phyloP scores from a whole-genome alignment of 2,797 vertebrate species.

The Muscicapa comitata region DNA sequence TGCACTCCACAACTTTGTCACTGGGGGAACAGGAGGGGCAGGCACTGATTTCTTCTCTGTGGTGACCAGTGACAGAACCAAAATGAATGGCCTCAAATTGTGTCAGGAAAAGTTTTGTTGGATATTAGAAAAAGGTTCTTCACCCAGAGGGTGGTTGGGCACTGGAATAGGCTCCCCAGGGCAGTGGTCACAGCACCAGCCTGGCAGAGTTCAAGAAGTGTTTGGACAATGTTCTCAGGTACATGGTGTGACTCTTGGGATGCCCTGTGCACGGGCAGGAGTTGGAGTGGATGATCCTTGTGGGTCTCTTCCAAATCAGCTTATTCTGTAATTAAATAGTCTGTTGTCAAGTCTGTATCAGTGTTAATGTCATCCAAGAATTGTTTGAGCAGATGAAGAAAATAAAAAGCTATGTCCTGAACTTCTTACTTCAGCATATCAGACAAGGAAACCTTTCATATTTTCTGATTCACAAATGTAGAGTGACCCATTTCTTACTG shows the following conservation, averaged over 20 bases:
- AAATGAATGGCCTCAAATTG: not conserved
- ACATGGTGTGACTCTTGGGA: not conserved
- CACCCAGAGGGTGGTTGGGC: rapidly evolving
- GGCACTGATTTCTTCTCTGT: too few species aligned
- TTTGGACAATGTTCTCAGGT: not conserved
- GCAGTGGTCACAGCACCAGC: not conserved
- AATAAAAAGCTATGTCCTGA: not conserved
- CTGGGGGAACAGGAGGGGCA: not conserved
- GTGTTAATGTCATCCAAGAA: not conserved
- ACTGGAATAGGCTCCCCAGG: not conserved
- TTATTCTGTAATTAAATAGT: not conserved
- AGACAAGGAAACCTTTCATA: not conserved
- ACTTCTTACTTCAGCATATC: not conserved
- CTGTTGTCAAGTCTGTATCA: not conserved
- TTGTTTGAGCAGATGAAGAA: not conserved
- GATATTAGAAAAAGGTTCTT: not conserved
- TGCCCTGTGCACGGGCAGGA: not conserved
- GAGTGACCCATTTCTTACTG: not conserved
- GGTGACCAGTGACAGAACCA: not conserved
- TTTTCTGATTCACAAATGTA: not conserved
- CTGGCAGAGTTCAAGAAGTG: not conserved
- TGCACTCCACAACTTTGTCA: not conserved
- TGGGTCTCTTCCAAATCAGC: not conserved
- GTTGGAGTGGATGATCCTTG: rapidly evolving
- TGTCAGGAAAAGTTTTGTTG: not conserved